phyloP scores from a whole-genome alignment of 2,797 vertebrate species.

The Numenius phaeopus region DNA sequence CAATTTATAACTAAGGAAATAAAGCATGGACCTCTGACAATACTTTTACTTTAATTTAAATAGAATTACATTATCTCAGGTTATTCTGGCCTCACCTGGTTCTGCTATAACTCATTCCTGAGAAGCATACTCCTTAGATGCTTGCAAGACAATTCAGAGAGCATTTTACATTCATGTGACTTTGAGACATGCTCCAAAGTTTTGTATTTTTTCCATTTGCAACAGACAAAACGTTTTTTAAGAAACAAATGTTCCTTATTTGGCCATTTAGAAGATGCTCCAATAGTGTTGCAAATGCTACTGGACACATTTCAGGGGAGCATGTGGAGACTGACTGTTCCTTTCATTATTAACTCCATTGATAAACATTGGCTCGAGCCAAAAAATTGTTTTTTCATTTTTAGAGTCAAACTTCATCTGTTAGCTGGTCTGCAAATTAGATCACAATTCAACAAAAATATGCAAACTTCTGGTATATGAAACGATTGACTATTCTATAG shows the following conservation, averaged over 20 bases:
- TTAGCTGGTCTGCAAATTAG: background rate
- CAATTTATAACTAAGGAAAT: background rate
- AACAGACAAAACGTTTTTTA: background rate
- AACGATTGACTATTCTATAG: background rate
- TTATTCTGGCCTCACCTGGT: background rate
- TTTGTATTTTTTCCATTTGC: background rate
- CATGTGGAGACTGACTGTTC: constrained; percentile 10
- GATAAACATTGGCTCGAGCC: background rate
- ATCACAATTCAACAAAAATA: background rate
- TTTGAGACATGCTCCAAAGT: background rate
- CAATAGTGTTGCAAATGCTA: background rate
- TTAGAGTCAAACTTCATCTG: constrained; percentile 30
- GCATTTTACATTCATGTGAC: background rate
- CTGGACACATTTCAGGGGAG: constrained; percentile 3
- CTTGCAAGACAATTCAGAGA: background rate
- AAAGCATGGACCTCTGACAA: background rate
- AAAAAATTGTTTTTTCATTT: background rate
- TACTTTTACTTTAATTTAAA: background rate
- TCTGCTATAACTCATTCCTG: background rate
- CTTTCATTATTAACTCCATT: constrained; percentile 12
- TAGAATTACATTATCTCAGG: background rate
- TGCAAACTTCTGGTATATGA: background rate
- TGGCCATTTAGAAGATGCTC: background rate
- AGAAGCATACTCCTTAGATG: background rate
- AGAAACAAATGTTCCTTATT: background rate